Evolutionary conservation across 2,797 vertebrate genomes (phyloP).

Genomic region (Alouatta caraya): DNA sequence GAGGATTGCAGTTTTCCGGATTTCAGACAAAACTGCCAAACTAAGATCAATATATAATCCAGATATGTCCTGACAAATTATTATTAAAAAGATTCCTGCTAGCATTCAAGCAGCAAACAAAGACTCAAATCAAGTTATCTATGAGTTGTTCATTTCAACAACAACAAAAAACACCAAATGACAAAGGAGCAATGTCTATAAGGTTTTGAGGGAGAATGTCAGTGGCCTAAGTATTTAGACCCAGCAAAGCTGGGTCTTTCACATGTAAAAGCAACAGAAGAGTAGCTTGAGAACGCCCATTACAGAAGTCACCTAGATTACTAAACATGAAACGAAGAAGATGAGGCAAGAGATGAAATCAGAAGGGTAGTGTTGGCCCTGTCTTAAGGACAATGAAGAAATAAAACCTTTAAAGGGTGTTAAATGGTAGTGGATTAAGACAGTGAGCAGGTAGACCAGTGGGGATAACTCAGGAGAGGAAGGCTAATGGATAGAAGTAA

Average conservation of each 20-base stretch:
- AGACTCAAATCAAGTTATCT: background rate
- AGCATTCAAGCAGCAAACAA: background rate
- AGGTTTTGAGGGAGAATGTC: background rate
- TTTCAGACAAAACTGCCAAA: background rate
- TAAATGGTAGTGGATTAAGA: background rate
- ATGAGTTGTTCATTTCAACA: slow-evolving; percentile 8
- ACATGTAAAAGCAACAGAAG: background rate
- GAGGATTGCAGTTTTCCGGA: background rate
- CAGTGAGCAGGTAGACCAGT: background rate
- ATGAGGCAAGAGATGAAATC: background rate
- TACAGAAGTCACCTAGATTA: background rate
- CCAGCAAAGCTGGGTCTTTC: background rate
- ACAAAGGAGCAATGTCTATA: background rate
- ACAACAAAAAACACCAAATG: background rate
- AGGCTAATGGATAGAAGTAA: background rate
- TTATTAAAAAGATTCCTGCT: background rate
- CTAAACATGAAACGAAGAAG: background rate
- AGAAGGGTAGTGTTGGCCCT: background rate
- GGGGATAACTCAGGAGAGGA: background rate
- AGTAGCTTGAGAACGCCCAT: background rate
- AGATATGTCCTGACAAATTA: background rate
- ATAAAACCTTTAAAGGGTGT: background rate
- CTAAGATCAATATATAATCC: background rate
- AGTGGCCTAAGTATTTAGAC: background rate
- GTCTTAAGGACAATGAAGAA: background rate